Evolutionary conservation across 1,140 invertebrate species (phyloP).

Genomic region (Saxidomus purpurata): DNA sequence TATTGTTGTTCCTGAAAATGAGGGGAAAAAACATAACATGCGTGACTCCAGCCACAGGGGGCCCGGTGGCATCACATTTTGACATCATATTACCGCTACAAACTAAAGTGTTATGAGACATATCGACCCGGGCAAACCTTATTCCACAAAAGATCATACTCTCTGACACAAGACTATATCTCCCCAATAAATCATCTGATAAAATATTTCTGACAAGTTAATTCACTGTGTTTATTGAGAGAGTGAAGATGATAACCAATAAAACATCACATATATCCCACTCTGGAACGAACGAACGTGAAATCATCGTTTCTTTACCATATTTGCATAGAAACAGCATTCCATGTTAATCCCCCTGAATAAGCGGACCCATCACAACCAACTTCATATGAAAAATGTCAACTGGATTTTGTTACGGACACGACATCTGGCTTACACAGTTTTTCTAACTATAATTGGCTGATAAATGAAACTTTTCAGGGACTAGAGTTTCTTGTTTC

Average conservation of each 20-base stretch:
- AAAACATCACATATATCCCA: constrained; percentile 53
- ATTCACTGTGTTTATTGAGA: constrained; percentile 67
- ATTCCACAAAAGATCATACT: constrained; percentile 60
- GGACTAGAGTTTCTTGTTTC: too few species aligned
- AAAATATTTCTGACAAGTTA: constrained; percentile 69
- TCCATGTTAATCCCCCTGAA: constrained; percentile 7
- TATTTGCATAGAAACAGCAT: constrained; percentile 60
- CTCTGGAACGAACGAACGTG: neutral
- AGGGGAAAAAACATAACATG: neutral
- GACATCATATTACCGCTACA: constrained; percentile 56
- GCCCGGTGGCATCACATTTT: constrained; percentile 42
- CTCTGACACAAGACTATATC: constrained; percentile 64
- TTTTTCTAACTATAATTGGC: too few species aligned
- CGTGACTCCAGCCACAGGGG: constrained; percentile 37
- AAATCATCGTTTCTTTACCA: constrained; percentile 30
- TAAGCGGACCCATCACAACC: neutral
- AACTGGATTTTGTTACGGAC: neutral
- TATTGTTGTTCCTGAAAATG: too few species aligned
- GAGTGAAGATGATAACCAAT: constrained; percentile 60
- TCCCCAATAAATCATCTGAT: constrained; percentile 64
- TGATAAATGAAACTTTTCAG: too few species aligned
- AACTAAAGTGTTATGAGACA: constrained; percentile 47
- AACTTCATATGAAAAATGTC: neutral
- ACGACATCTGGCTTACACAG: too few species aligned
- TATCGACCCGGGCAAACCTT: constrained; percentile 56